phyloP scores from a whole-genome alignment of 1,140 invertebrate species.

The Gryon sp. region DNA sequence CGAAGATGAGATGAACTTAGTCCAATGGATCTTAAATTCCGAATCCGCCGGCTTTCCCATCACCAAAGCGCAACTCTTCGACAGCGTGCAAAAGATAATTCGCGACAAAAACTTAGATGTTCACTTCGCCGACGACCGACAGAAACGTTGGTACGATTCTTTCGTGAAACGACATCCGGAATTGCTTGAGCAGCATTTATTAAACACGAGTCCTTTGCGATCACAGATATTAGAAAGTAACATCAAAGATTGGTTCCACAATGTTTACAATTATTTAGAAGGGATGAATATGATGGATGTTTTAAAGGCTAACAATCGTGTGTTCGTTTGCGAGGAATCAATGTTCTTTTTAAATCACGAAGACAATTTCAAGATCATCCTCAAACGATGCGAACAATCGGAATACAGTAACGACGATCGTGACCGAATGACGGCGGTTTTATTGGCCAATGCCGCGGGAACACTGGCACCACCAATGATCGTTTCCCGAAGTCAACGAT shows the following conservation, averaged over 20 bases:
- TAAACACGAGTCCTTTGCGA: neutral
- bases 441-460: conserved; percentile 24
- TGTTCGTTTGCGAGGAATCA: conserved; percentile 24
- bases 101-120: conserved; percentile 8
- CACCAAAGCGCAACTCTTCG: conserved; percentile 5
- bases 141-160: neutral
- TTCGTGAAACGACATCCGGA: conserved; percentile 12
- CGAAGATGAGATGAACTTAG: neutral
- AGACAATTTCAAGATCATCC: neutral
- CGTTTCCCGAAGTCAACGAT: conserved; percentile 7
- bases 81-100: conserved; percentile 16
- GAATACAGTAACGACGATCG: neutral
- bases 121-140: neutral
- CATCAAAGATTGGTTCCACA: conserved; percentile 6
- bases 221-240: neutral
- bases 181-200: neutral
- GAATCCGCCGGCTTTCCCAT: conserved; percentile 25
- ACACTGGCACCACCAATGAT: conserved; percentile 25
- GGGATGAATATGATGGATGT: neutral
- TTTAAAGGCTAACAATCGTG: neutral
- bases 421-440: conserved; percentile 25
- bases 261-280: neutral
- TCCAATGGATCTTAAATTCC: conserved; percentile 16
- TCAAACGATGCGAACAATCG: neutral
- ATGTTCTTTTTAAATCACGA: conserved; percentile 11